phyloP scores from a whole-genome alignment of 30 jellyfish, hydroid and myxozoan species.

The Turritopsis dohrnii region DNA sequence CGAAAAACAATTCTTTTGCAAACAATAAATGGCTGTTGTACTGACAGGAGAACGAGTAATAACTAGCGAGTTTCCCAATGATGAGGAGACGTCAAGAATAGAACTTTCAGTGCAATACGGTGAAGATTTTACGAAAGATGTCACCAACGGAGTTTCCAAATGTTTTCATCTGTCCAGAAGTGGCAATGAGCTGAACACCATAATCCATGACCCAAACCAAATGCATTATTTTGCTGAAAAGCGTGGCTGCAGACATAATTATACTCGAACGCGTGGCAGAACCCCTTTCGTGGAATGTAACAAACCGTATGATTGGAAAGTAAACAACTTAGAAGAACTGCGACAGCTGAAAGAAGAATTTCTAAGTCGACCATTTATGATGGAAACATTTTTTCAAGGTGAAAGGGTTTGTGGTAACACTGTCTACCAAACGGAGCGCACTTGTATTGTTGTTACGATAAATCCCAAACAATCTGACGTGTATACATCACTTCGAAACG shows the following conservation, averaged over 20 bases:
- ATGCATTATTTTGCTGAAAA: neutral
- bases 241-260: neutral
- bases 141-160: neutral
- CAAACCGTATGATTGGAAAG: neutral
- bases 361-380: neutral
- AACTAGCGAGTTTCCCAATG: neutral
- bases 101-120: neutral
- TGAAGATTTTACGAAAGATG: neutral
- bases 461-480: neutral
- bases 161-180: neutral
- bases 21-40: neutral
- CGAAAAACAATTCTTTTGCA: too few relatives aligned
- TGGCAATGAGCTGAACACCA: neutral
- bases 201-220: conserved; percentile 7
- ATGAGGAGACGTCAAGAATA: neutral
- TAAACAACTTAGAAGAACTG: neutral
- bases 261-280: neutral
- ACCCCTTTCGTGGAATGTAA: neutral
- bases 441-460: neutral
- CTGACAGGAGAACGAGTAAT: neutral
- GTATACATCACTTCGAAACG: neutral
- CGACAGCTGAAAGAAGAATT: neutral
- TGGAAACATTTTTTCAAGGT: neutral
- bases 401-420: neutral
- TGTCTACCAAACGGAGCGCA: neutral